Conservation (phyloP, 2,888 invertebrate genomes). For the Aphelenchoides bicaudatus region DNA sequence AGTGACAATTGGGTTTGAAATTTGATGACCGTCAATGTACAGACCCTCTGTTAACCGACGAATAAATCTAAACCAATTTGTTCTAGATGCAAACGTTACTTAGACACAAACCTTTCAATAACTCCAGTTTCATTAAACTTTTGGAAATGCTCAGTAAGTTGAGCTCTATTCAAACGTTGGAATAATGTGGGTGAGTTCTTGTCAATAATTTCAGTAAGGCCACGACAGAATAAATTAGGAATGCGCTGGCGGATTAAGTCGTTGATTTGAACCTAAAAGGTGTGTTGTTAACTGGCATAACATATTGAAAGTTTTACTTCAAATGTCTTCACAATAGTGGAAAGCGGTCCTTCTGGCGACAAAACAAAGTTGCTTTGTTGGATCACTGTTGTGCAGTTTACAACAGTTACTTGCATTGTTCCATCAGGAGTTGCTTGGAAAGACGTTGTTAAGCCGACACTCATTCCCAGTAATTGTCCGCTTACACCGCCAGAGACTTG, state of each 20-base stretch:
- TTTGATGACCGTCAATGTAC: constrained; percentile 51
- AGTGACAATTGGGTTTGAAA: constrained; percentile 50
- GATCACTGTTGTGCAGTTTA: constrained; percentile 54
- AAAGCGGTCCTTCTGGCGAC: constrained; percentile 51
- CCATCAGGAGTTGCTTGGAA: constrained; percentile 43
- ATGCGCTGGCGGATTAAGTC: constrained; percentile 52
- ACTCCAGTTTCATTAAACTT: constrained; percentile 32
- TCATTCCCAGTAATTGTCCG: constrained; percentile 49
- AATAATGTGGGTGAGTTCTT: constrained; percentile 52
- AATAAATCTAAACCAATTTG: constrained; percentile 43
- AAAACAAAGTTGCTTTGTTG: constrained; percentile 47
- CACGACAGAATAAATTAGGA: constrained; percentile 50
- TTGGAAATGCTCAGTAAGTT: constrained; percentile 47
- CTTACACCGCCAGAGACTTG: constrained; percentile 41
- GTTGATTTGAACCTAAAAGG: constrained; percentile 47
- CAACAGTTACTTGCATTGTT: constrained; percentile 44
- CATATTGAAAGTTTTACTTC: constrained; percentile 34
- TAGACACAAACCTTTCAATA: constrained; percentile 33
- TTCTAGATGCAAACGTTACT: neutral
- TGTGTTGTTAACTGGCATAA: constrained; percentile 4
- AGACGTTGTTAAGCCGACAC: constrained; percentile 46
- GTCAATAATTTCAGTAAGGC: constrained; percentile 51
- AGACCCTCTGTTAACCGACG: constrained; percentile 46
- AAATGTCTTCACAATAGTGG: constrained; percentile 52
- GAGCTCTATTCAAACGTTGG: constrained; percentile 40